These are phyloP conservation scores for Tribolium madens DNA, from an alignment of 1,140 invertebrate species.

Conservation along the genomic window DNA sequence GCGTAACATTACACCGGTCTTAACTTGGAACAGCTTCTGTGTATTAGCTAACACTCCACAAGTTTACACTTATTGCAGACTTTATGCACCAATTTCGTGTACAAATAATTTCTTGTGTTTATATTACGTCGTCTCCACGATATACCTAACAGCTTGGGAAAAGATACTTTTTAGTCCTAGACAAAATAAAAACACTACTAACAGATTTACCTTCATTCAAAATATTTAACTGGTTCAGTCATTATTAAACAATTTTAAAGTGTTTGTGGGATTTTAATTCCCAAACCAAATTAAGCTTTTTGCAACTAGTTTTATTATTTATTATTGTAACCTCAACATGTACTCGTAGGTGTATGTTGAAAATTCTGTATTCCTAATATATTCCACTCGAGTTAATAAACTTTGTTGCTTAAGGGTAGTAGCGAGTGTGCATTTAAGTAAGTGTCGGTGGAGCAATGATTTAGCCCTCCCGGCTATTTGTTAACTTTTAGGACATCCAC, in stretches of 20 bases:
- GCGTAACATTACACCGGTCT: neutral
- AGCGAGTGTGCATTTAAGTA: neutral
- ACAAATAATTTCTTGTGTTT: neutral
- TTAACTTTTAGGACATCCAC: conserved; percentile 11
- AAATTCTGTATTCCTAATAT: neutral
- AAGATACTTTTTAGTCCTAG: too few relatives aligned
- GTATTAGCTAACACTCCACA: neutral
- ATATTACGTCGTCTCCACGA: neutral
- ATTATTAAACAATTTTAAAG: neutral
- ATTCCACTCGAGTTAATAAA: conserved; percentile 1
- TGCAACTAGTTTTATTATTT: neutral
- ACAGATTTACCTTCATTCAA: neutral
- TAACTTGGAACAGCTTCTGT: neutral
- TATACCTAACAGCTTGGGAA: too few relatives aligned
- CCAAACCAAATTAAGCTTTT: neutral
- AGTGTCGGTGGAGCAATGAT: conserved; percentile 1
- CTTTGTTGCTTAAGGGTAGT: neutral
- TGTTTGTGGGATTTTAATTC: neutral
- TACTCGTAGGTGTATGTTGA: neutral
- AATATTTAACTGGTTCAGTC: neutral
- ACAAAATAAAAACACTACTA: neutral
- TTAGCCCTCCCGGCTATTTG: neutral
- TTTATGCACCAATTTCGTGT: neutral
- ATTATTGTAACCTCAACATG: neutral
- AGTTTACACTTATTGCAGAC: neutral